A percentile compares a stretch with the other conserved stretches of the same genome.
Evolutionary conservation across 2,888 invertebrate species (phyloP).

Genomic region (Orthosia gracilis): DNA sequence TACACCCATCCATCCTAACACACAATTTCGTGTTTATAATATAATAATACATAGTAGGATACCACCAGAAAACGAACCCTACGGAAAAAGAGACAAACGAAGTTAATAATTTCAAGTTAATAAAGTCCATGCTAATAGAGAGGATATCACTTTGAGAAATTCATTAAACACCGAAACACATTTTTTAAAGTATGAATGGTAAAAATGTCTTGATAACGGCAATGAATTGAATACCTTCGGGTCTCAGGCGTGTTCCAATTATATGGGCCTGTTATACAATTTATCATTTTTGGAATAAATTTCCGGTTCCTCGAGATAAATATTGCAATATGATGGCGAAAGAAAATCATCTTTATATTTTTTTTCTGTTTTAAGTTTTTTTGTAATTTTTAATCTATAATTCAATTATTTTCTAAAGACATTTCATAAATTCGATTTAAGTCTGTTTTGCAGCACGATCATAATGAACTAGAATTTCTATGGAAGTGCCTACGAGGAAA

Average conservation of each 20-base stretch:
- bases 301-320: slow-evolving; percentile 8
- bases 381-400: no score
- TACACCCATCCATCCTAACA: no score
- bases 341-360: no score
- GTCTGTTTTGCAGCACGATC: slow-evolving; percentile 5
- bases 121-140: slow-evolving; percentile 18
- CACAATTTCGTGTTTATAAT: no score
- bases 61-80: not conserved
- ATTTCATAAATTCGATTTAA: slow-evolving; percentile 9
- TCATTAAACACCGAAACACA: slow-evolving; percentile 21
- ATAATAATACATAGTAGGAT: no score
- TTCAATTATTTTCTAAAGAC: no score
- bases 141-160: slow-evolving; percentile 22
- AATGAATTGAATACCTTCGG: slow-evolving; percentile 47
- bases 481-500: not conserved
- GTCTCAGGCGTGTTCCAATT: slow-evolving; percentile 50
- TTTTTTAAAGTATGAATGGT: slow-evolving; percentile 28
- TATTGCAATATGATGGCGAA: slow-evolving; percentile 14
- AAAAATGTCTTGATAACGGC: slow-evolving; percentile 36
- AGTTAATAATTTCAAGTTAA: not conserved
- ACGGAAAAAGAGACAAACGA: not conserved
- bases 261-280: slow-evolving; percentile 40
- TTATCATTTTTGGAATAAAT: slow-evolving; percentile 35
- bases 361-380: no score
- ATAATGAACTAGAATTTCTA: slow-evolving; percentile 12